Evolutionary conservation across 2,797 vertebrate genomes (phyloP).

Genomic region (Pipistrellus pygmaeus): DNA sequence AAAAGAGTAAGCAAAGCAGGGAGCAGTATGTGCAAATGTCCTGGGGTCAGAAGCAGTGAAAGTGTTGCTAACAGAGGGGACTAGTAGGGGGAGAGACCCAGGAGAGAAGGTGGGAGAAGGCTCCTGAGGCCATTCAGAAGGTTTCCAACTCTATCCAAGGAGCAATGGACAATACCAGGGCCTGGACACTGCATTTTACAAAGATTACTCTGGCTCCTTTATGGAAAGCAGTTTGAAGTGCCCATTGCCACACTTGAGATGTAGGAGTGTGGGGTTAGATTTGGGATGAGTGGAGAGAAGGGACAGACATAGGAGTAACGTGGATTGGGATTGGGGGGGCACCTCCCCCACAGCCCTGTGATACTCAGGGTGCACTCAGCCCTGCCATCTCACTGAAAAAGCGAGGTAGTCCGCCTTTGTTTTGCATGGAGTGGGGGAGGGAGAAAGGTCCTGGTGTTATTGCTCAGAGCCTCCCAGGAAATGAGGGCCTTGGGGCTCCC

Average conservation of each 20-base stretch:
- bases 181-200: neutral
- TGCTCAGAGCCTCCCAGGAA: neutral
- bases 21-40: neutral
- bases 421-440: rapidly evolving
- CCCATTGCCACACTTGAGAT: neutral
- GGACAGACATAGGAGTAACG: neutral
- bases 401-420: neutral
- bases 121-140: neutral
- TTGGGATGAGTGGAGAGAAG: neutral
- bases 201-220: neutral
- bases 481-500: neutral
- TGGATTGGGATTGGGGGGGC: neutral
- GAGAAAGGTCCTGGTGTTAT: neutral
- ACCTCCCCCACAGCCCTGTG: neutral
- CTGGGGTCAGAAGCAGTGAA: neutral
- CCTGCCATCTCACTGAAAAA: neutral
- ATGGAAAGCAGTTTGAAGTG: neutral
- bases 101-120: neutral
- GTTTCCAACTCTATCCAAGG: neutral
- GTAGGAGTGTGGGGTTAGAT: neutral
- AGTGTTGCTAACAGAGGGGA: neutral
- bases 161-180: neutral
- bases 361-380: neutral
- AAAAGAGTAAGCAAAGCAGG: neutral
- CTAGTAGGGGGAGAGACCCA: no score